phyloP scores from a whole-genome alignment of 2,797 vertebrate genomes.

The Enteromius viviparus region DNA sequence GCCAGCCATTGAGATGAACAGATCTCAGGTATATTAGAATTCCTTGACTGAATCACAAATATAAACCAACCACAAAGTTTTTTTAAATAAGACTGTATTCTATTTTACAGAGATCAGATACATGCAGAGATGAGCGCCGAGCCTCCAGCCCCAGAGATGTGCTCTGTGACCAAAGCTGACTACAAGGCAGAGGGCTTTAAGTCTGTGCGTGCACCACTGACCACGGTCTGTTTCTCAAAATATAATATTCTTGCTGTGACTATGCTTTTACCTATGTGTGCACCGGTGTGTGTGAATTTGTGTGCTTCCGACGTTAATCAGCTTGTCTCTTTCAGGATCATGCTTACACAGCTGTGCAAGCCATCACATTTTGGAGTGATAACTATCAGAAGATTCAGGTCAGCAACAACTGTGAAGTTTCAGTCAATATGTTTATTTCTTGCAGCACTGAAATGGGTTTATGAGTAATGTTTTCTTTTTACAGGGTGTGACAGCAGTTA shows the following conservation, averaged over 20 bases:
- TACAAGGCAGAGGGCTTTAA: conserved; percentile 71
- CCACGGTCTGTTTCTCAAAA: conserved; percentile 59
- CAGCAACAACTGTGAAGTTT: not conserved
- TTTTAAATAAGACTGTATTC: conserved; percentile 19
- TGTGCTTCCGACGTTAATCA: not conserved
- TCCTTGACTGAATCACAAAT: not conserved
- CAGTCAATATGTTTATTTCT: conserved; percentile 4
- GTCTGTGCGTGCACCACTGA: conserved; percentile 51
- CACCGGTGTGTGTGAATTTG: not conserved
- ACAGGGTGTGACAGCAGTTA: conserved; percentile 70
- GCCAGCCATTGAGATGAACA: not conserved
- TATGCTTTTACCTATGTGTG: not conserved
- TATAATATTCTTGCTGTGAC: not conserved
- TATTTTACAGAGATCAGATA: conserved; percentile 69
- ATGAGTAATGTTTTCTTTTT: conserved; percentile 41
- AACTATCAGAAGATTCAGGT: conserved; percentile 74
- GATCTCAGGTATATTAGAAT: not conserved
- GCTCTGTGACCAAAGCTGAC: conserved; percentile 70
- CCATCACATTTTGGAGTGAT: conserved; percentile 78
- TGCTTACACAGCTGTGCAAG: conserved; percentile 72
- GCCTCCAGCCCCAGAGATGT: conserved; percentile 58
- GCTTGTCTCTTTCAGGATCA: conserved; percentile 62
- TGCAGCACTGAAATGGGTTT: not conserved
- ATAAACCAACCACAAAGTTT: not conserved
- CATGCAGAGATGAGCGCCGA: conserved; percentile 56